Evolutionary conservation across 2,888 invertebrate species (phyloP).

Genomic region (Digitonthophagus gazella): DNA sequence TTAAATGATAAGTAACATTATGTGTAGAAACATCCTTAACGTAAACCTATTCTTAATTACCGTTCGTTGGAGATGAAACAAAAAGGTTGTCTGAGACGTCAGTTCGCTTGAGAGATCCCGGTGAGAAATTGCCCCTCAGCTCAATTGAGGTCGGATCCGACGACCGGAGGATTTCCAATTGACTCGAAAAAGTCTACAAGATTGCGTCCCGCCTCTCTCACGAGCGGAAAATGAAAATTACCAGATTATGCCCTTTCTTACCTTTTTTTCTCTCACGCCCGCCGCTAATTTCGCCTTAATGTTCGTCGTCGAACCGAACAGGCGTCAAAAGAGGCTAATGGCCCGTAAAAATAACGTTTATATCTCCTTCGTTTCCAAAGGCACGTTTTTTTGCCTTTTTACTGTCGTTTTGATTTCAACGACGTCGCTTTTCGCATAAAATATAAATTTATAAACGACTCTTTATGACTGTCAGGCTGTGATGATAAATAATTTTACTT

Average conservation of each 20-base stretch:
- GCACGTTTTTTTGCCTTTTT: too few species aligned
- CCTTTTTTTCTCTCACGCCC: background rate
- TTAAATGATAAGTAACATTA: background rate
- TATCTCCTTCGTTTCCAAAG: background rate
- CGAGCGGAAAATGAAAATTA: constrained; percentile 13
- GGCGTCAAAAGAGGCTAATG: constrained; percentile 4
- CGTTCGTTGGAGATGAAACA: background rate
- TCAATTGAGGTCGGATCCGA: constrained; percentile 10
- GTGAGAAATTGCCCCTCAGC: constrained; percentile 5
- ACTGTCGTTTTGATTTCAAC: too few species aligned
- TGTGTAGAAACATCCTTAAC: background rate
- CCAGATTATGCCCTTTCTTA: constrained; percentile 10
- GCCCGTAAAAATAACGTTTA: background rate
- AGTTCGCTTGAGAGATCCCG: background rate
- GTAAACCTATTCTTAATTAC: background rate
- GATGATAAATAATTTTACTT: too few species aligned
- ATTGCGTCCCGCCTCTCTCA: background rate
- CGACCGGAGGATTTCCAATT: constrained; percentile 14
- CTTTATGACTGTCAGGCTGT: too few species aligned
- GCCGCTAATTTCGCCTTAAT: background rate
- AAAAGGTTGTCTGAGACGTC: background rate
- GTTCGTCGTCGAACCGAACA: constrained; percentile 11
- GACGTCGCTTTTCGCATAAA: too few species aligned
- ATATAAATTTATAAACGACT: too few species aligned
- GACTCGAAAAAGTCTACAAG: constrained; percentile 9